Evolutionary conservation across 2,113 vertebrate genomes (phyloP).

Genomic region (Ceyx margarethae): DNA sequence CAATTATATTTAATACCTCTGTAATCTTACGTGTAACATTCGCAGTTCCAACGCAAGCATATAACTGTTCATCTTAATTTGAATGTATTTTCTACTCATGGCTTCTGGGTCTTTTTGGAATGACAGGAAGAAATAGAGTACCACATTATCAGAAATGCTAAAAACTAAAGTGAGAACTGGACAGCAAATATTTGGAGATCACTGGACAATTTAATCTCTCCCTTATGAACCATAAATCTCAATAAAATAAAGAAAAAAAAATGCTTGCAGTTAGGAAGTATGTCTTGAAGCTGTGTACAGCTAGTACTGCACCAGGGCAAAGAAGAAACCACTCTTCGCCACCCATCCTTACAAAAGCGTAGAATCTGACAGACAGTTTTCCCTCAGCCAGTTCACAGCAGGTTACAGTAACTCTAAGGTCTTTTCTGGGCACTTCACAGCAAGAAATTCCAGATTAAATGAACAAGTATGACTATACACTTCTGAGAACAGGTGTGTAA

Average conservation of each 20-base stretch:
- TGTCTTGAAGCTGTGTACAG: not conserved
- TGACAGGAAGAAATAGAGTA: not conserved
- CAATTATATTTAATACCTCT: not conserved
- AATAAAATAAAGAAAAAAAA: not conserved
- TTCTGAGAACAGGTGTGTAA: not conserved
- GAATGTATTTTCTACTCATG: not conserved
- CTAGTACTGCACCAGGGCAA: not conserved
- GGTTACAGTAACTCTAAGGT: not conserved
- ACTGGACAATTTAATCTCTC: not conserved
- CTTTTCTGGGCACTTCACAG: not conserved
- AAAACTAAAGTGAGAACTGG: not conserved
- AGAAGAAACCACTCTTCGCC: not conserved
- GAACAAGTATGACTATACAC: accelerated
- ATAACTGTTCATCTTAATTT: not conserved
- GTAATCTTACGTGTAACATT: not conserved
- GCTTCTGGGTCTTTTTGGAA: not conserved
- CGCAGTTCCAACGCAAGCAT: not conserved
- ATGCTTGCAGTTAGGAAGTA: not conserved
- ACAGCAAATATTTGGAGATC: not conserved
- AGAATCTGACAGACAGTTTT: not conserved
- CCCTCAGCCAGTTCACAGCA: not conserved
- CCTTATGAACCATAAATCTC: not conserved
- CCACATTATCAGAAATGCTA: not conserved
- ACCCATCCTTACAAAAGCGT: not conserved
- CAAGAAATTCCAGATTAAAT: not conserved